These are phyloP conservation scores for Florisuga fusca DNA, from an alignment of 2,797 vertebrate species.

Conservation along the genomic window DNA sequence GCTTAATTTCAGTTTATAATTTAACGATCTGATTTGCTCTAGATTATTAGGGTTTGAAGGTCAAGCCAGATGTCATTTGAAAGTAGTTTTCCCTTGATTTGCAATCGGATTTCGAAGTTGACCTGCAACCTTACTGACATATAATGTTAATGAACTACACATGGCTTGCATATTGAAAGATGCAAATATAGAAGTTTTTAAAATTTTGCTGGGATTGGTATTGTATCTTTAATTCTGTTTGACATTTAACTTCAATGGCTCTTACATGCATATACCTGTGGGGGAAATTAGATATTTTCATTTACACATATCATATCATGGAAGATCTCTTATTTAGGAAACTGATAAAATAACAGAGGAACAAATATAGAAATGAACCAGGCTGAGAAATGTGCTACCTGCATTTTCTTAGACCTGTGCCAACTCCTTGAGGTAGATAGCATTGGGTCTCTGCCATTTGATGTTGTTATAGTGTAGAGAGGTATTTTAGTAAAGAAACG, in stretches of 20 bases:
- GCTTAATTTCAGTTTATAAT: slow-evolving; percentile 40
- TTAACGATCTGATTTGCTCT: not conserved
- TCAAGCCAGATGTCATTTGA: slow-evolving; percentile 28
- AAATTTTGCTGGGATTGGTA: not conserved
- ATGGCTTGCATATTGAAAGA: not conserved
- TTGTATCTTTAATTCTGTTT: slow-evolving; percentile 29
- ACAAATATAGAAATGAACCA: not conserved
- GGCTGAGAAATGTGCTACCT: not conserved
- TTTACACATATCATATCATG: slow-evolving; percentile 10
- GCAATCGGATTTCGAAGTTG: slow-evolving; percentile 38
- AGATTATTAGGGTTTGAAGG: slow-evolving; percentile 56
- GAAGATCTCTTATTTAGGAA: not conserved
- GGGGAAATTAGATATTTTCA: not conserved
- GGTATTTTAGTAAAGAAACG: not conserved
- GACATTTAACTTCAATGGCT: not conserved
- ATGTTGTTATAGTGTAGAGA: not conserved
- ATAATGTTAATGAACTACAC: slow-evolving; percentile 28
- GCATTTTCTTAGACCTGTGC: not conserved
- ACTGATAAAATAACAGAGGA: not conserved
- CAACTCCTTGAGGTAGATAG: not conserved
- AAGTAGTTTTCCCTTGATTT: slow-evolving; percentile 59
- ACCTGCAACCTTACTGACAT: slow-evolving; percentile 45
- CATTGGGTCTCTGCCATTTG: not conserved
- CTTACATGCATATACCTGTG: not conserved
- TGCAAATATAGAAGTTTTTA: not conserved